phyloP scores from a whole-genome alignment of 2,113 vertebrate genomes.

The Osmerus eperlanus region DNA sequence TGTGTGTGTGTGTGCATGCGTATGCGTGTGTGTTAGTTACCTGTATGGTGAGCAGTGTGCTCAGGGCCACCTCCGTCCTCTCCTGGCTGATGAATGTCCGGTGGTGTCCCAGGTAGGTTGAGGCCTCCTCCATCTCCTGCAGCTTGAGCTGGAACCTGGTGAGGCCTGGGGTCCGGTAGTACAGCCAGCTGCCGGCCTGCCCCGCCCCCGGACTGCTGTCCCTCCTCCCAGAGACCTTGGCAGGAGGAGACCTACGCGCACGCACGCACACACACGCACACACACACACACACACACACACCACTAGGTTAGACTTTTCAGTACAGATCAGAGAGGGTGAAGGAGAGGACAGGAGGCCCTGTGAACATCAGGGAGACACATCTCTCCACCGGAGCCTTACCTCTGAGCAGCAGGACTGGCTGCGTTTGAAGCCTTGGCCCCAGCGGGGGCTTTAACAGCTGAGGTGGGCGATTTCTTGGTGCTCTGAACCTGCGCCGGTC shows the following conservation, averaged over 20 bases:
- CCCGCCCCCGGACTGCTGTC: conserved; percentile 60
- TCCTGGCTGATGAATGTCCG: conserved; percentile 81
- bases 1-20: neutral
- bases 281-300: neutral
- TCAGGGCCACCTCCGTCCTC: conserved; percentile 78
- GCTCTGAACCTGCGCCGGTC: neutral
- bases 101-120: conserved; percentile 74
- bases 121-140: conserved; percentile 77
- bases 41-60: conserved; percentile 81
- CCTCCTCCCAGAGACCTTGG: neutral
- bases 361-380: too few species aligned
- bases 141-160: conserved; percentile 71
- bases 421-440: conserved; percentile 9
- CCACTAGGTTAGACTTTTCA: neutral
- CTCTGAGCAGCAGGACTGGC: conserved; percentile 2
- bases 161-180: conserved; percentile 42
- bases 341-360: neutral
- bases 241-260: neutral
- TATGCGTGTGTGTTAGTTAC: conserved; percentile 55
- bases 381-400: conserved; percentile 26
- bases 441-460: neutral
- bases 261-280: neutral
- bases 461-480: neutral
- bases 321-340: neutral
- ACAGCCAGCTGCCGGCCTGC: conserved; percentile 33